Base-by-base conservation (phyloP, 2,797 vertebrate species). In the Cuniculus paca region DNA sequence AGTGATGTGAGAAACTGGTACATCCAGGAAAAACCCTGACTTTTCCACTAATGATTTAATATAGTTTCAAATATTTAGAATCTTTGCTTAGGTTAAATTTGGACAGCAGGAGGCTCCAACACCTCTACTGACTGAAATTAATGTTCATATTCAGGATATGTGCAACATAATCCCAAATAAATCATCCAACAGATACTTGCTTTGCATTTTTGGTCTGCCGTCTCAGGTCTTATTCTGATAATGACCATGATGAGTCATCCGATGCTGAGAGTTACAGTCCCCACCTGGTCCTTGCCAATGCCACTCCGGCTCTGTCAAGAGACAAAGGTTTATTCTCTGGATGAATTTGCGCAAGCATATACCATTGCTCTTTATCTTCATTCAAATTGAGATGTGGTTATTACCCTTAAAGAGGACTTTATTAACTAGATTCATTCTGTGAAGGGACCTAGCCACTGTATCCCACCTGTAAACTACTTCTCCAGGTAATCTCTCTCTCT, bases 401-500 rank as follows among this genome's bases (percentile, higher is more conserved):
- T 60, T n/a, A 11, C 54, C 39, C 1, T 60, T 50, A 24, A 16
- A 9, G 52, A 56, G n/a, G 2, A 39, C 84, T 84, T 88, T 54
- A 36, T 24, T 90, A 56, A 3, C 6, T 11, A 42, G 17, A 31
- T 5, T 42, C 13, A 2, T 22, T 14, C 52, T 1, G 13, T 3
- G 14, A 84, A 50, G 36, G 2, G 2, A 3, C 11, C 50, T 22
- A 2, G 4, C 28, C 1, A 72, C 0, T 12, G 2, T 70, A 63
- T 50, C 6, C 2, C 11, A 65, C 7, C 4, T 19, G 20, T 36
- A 63, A 72, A 31, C 1, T 34, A 45, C 12, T 54, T 70, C 20
- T 10, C 9, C 20, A 42, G 1, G 12, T 5, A 61, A 1, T 0
- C 1, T 80, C 3, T 22, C 6, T 20, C 17, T 56, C 5, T 3